phyloP scores from a whole-genome alignment of 1,140 invertebrate species.

The Holotrichia oblita region DNA sequence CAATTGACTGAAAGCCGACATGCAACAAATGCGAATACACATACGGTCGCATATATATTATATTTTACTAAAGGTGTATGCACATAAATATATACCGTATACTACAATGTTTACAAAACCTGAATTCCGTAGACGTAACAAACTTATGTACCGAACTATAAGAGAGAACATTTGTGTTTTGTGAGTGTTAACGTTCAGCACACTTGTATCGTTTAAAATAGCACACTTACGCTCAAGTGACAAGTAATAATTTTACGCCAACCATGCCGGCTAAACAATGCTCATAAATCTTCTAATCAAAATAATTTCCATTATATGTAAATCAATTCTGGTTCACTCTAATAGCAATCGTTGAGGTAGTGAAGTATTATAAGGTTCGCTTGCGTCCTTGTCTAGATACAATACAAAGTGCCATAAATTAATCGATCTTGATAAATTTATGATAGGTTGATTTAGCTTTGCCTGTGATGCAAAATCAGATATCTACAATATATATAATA shows the following conservation, averaged over 20 bases:
- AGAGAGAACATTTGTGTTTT: conserved; percentile 13
- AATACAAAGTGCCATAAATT: neutral
- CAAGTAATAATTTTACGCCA: conserved; percentile 36
- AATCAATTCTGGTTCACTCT: conserved; percentile 30
- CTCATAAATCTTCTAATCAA: conserved; percentile 20
- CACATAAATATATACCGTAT: neutral
- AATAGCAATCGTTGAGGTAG: conserved; percentile 29
- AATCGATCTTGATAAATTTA: neutral
- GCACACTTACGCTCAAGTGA: conserved; percentile 23
- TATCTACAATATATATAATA: neutral
- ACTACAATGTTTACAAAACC: conserved; percentile 31
- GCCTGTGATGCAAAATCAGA: neutral
- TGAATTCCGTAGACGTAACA: conserved; percentile 31
- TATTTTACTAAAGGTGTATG: conserved; percentile 26
- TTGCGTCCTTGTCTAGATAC: conserved; percentile 29
- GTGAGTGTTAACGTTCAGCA: conserved; percentile 19
- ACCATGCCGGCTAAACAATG: conserved; percentile 22
- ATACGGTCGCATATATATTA: conserved; percentile 4
- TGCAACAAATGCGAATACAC: conserved; percentile 33
- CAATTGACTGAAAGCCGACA: conserved; percentile 30
- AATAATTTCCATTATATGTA: conserved; percentile 36
- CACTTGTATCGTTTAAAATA: conserved; percentile 32
- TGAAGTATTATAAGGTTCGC: neutral
- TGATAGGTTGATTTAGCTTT: neutral
- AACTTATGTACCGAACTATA: conserved; percentile 27